Evolutionary conservation across 2,888 invertebrate genomes (phyloP), one percentile per base, ranked within the genome.

Genomic region (Folsomia manolachei): DNA sequence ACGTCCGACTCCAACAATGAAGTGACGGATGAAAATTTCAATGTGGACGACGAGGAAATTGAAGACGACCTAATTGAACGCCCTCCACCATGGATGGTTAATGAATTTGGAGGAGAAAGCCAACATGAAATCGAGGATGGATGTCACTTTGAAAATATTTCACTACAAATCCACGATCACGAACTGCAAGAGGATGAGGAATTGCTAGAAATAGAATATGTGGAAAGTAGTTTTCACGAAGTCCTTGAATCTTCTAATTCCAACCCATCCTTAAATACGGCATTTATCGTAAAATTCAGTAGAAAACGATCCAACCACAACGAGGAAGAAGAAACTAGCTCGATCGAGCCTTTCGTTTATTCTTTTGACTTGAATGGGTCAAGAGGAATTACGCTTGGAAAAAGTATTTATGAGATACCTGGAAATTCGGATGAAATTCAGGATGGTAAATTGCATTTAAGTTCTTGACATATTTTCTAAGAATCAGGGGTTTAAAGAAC

Each of bases 401-500:
- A 76, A 24, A 79, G 78, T 26, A 75, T 80, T 63, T 80, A 80
- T 64, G 80, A 80, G 14, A 70, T 75, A 56, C 77, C 77, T 39
- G 78, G 78, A 68, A 76, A 76, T 52, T 74, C 70, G 27, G 76
- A 76, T 25, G 76, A 76, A 9, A 70, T 74, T n/a, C n/a, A n/a
- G n/a, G n/a, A n/a, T n/a, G n/a, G n/a, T n/a, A n/a, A n/a, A n/a
- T n/a, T n/a, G n/a, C n/a, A n/a, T n/a, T n/a, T n/a, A n/a, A n/a
- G n/a, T n/a, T n/a, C n/a, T n/a, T n/a, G n/a, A n/a, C n/a, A n/a
- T n/a, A n/a, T n/a, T n/a, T n/a, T n/a, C n/a, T n/a, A n/a, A n/a
- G n/a, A n/a, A n/a, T n/a, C n/a, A n/a, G n/a, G n/a, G n/a, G n/a
- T n/a, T n/a, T n/a, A n/a, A n/a, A n/a, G n/a, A n/a, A n/a, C n/a